Conservation (phyloP, 2,113 vertebrate genomes). For the Bubo bubo region DNA sequence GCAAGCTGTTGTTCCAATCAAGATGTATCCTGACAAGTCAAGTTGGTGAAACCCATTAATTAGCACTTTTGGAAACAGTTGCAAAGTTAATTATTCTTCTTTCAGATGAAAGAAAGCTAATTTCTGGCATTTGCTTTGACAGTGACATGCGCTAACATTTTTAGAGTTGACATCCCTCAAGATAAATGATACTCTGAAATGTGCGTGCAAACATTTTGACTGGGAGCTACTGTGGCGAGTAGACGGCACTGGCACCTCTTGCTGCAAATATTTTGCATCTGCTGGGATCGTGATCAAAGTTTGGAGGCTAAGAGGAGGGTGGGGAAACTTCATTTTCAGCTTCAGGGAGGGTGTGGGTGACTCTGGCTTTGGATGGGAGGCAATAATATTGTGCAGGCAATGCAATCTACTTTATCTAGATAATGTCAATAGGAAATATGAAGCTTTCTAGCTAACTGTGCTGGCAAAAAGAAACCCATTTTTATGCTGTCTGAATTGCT, state of each 20-base stretch:
- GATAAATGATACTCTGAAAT: conserved; percentile 79
- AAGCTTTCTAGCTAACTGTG: background rate
- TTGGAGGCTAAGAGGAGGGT: background rate
- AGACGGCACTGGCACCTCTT: conserved; percentile 5
- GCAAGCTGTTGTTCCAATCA: conserved; percentile 68
- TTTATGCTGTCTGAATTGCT: background rate
- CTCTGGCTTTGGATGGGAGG: background rate
- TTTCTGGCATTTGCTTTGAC: conserved; percentile 83
- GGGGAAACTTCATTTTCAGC: background rate
- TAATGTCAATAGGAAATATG: background rate
- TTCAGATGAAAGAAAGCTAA: conserved; percentile 82
- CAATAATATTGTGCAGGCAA: background rate
- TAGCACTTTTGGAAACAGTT: conserved; percentile 86
- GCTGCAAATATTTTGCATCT: conserved; percentile 47
- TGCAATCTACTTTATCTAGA: background rate
- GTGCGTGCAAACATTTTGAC: conserved; percentile 75
- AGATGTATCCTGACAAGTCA: conserved; percentile 79
- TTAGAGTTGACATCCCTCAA: conserved; percentile 80
- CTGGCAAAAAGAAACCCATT: background rate
- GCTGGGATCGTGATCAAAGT: conserved; percentile 14
- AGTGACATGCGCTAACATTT: conserved; percentile 82
- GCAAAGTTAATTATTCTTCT: conserved; percentile 84
- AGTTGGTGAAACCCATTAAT: conserved; percentile 84
- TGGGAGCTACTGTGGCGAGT: background rate
- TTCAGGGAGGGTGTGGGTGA: background rate